A percentile compares a stretch with the other conserved stretches of the same genome.
Conservation (phyloP, 2,888 invertebrate species). For the Amblyjoppa proteus region DNA sequence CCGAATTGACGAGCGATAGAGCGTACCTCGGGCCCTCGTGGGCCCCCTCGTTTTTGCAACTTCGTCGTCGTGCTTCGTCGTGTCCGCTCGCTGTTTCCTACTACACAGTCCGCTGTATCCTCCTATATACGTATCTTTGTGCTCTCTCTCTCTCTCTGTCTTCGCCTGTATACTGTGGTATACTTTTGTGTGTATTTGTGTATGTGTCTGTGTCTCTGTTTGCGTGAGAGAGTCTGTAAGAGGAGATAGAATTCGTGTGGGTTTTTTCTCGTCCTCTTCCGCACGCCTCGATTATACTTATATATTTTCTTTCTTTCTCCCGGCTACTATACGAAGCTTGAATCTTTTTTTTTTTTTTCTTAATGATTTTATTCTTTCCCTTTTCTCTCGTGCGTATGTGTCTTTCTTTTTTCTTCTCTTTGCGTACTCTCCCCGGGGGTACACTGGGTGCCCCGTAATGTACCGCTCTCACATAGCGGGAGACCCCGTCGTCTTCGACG, state of each 20-base stretch:
- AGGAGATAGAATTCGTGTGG: conserved; percentile 23
- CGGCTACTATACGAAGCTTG: neutral
- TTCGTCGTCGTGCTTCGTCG: conserved; percentile 67
- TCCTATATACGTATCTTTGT: conserved; percentile 16
- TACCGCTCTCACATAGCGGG: conserved; percentile 77
- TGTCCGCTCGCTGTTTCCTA: conserved; percentile 46
- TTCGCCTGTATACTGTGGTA: conserved; percentile 1
- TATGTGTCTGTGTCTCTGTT: conserved; percentile 11
- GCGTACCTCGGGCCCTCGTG: conserved; percentile 75
- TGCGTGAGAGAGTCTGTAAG: neutral
- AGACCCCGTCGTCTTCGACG: conserved; percentile 70
- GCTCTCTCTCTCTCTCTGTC: conserved; percentile 45
- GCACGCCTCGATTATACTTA: neutral
- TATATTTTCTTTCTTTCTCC: conserved; percentile 1
- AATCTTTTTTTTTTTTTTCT: neutral
- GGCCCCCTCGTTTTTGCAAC: conserved; percentile 70
- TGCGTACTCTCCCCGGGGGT: conserved; percentile 55
- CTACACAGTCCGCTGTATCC: conserved; percentile 11
- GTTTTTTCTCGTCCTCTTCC: neutral
- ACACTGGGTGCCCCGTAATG: conserved; percentile 74
- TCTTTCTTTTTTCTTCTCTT: conserved; percentile 30
- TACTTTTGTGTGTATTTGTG: neutral
- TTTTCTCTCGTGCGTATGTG: conserved; percentile 11
- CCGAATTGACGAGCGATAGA: conserved; percentile 61
- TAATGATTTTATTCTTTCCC: conserved; percentile 21